These are phyloP conservation scores for Nesoenas mayeri DNA, from an alignment of 2,113 vertebrate species.

Conservation along the genomic window DNA sequence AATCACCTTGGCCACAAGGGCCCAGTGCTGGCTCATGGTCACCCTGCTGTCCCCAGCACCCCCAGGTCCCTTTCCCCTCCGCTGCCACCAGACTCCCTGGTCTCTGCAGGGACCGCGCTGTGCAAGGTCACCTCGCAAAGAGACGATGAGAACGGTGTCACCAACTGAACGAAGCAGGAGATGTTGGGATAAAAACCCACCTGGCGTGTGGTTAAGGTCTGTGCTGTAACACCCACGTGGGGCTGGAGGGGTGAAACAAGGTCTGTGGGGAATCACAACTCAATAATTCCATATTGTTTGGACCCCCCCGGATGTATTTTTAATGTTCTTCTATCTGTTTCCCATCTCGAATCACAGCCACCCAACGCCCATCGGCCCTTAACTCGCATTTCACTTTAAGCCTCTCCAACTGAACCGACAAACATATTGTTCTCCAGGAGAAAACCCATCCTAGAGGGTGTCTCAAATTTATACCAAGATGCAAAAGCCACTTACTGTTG, in stretches of 20 bases:
- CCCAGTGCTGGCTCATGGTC: too few relatives aligned
- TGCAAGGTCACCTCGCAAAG: neutral
- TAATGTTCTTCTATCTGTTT: neutral
- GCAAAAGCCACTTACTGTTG: conserved; percentile 80
- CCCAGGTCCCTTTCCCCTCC: too few relatives aligned
- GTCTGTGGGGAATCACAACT: neutral
- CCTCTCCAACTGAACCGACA: neutral
- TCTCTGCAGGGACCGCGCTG: too few relatives aligned
- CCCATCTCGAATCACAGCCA: too few relatives aligned
- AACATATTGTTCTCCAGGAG: neutral
- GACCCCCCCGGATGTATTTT: rapidly evolving
- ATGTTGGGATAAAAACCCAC: rapidly evolving
- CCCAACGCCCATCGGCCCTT: neutral
- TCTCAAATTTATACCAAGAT: neutral
- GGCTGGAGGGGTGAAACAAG: neutral
- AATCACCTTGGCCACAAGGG: too few relatives aligned
- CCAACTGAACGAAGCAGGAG: neutral
- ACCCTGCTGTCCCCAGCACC: too few relatives aligned
- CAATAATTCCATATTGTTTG: neutral
- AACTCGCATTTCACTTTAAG: neutral
- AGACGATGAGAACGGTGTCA: rapidly evolving
- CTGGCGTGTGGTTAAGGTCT: neutral
- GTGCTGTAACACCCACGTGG: rapidly evolving
- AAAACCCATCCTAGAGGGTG: neutral
- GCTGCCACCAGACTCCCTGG: neutral